Base-by-base conservation (phyloP, 2,888 invertebrate genomes). In the Scaptomyza tumidula region DNA sequence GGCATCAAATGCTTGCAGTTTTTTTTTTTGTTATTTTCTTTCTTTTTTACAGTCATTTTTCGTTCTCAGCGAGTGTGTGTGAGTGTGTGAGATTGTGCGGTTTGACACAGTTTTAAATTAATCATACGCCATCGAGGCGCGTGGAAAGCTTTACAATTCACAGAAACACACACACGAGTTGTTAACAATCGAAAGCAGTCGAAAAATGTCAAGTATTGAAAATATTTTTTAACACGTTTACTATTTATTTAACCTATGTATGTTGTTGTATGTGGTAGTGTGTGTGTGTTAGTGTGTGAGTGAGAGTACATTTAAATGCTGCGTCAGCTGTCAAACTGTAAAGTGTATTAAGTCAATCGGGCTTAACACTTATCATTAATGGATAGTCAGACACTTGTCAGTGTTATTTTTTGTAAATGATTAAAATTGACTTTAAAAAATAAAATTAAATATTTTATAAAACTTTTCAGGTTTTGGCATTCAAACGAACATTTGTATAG, bases 71-170 rank as follows among this genome's bases (percentile, higher is more conserved):
- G 31, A 1, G 6, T 31, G 35, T 41, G 14, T 29, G 43, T 11
- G n/a, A 16, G 57, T 65, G 62, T 48, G 58, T 33, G 66, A 52
- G 78, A 65, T 69, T 85, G 75, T 80, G 85, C 63, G 84, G 87
- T 81, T 79, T 84, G 89, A 66, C 78, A 79, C 78, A 85, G 80
- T 88, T 85, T 87, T 87, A 85, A 85, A 85, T 85, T 85, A 85
- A 88, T 85, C 85, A 85, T 85, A 88, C 87, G 89, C 82, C 82
- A 78, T 62, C 68, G 72, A 54, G 60, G 46, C 61, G 66, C 76
- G 54, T 48, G 31, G 53, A 78, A 71, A 73, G 77, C 71, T 76
- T 77, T 75, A 69, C 78, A 84, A 19, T 19, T 19, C 69, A 56
- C 71, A 50, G 53, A 33, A 52, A 54, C 13, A 24, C 39, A 43